Percentiles rank a stretch among this genome's conserved stretches.
These are phyloP conservation scores for Paracanthobrama guichenoti DNA, from an alignment of 2,113 vertebrate species.

Conservation along the genomic window DNA sequence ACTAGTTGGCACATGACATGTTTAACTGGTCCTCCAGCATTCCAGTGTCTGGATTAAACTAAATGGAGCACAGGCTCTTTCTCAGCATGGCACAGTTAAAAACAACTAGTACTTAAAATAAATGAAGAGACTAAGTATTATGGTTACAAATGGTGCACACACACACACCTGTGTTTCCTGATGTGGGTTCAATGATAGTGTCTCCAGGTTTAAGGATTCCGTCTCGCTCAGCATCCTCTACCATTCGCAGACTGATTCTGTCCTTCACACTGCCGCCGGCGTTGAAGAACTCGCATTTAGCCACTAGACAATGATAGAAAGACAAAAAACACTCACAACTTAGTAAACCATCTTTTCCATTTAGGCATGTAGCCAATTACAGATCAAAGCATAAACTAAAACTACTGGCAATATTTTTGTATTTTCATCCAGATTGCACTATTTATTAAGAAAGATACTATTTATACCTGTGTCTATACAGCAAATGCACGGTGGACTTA, in stretches of 20 bases:
- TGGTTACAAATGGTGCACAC: background rate
- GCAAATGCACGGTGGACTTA: too few relatives aligned
- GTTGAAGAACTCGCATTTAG: conserved; percentile 95
- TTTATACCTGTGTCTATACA: too few relatives aligned
- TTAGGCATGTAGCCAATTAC: background rate
- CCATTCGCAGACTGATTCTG: conserved; percentile 91
- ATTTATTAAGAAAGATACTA: too few relatives aligned
- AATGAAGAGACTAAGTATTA: background rate
- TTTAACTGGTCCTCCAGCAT: conserved; percentile 1
- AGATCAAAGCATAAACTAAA: background rate
- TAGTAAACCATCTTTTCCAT: background rate
- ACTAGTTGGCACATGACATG: background rate
- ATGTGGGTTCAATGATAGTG: conserved; percentile 66
- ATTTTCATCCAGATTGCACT: too few relatives aligned
- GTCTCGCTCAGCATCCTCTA: conserved; percentile 88
- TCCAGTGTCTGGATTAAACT: background rate
- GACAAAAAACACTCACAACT: background rate
- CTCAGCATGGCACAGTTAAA: background rate
- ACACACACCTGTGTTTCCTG: conserved; percentile 55
- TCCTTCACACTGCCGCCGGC: conserved; percentile 96
- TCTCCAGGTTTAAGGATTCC: conserved; percentile 89
- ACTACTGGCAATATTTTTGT: too few relatives aligned
- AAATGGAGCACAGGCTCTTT: background rate
- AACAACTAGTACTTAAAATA: background rate
- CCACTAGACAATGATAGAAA: conserved; percentile 78